phyloP scores from a whole-genome alignment of 2,797 vertebrate genomes.

The Anguilla megastoma region DNA sequence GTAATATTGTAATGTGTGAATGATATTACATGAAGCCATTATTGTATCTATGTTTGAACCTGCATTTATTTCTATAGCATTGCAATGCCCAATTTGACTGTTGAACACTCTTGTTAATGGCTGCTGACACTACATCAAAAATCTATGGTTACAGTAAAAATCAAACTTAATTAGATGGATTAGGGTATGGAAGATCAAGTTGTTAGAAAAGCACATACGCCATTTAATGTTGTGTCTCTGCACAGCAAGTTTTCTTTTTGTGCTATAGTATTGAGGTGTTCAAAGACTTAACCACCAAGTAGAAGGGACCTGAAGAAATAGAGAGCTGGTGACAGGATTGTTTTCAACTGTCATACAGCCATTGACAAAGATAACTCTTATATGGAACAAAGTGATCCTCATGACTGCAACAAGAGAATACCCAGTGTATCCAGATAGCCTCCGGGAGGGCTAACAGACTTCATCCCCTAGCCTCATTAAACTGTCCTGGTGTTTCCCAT shows the following conservation, averaged over 20 bases:
- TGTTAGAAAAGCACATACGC: background rate
- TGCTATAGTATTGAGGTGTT: background rate
- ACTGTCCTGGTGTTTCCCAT: constrained; percentile 37
- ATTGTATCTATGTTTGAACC: background rate
- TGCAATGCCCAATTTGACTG: background rate
- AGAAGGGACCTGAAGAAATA: background rate
- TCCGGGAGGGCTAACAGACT: background rate
- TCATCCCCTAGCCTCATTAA: constrained; percentile 34
- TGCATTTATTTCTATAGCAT: background rate
- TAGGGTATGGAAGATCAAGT: background rate
- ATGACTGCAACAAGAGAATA: background rate
- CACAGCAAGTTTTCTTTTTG: background rate
- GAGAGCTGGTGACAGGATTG: background rate
- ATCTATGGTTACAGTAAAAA: background rate
- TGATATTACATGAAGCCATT: background rate
- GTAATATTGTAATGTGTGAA: too few relatives aligned
- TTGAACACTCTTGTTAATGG: background rate
- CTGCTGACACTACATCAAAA: background rate
- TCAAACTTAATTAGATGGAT: background rate
- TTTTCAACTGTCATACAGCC: background rate
- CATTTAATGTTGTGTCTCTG: background rate
- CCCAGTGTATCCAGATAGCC: constrained; percentile 25
- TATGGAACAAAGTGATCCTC: background rate
- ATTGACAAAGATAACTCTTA: background rate
- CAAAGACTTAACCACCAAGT: background rate